phyloP scores from a whole-genome alignment of 2,888 invertebrate genomes.

The Steinernema scapterisci region DNA sequence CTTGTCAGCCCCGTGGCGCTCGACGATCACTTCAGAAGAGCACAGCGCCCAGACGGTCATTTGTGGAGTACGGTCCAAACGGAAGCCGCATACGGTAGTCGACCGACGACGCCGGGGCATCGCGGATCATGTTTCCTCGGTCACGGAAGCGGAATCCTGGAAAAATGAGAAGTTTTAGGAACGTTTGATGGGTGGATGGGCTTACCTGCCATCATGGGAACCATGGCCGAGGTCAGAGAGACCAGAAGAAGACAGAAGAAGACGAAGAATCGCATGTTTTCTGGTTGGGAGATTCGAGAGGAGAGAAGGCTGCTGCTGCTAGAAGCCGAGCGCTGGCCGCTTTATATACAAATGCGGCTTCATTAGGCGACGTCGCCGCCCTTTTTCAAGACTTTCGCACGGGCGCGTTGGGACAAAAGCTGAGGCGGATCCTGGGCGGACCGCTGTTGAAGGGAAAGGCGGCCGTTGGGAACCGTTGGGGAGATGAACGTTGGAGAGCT shows the following conservation, averaged over 20 bases:
- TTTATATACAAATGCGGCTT: slow-evolving; percentile 1
- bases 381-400: neutral
- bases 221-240: neutral
- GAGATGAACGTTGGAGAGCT: too few species aligned
- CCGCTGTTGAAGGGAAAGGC: neutral
- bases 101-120: neutral
- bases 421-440: neutral
- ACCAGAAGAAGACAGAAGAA: neutral
- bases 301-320: neutral
- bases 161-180: neutral
- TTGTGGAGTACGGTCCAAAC: slow-evolving; percentile 1
- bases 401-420: neutral
- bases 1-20: too few species aligned
- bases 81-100: slow-evolving; percentile 24
- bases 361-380: neutral
- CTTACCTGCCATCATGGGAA: slow-evolving; percentile 22
- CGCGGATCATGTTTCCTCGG: neutral
- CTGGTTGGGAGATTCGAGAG: neutral
- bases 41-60: neutral
- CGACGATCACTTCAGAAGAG: neutral
- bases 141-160: slow-evolving; percentile 15
- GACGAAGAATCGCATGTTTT: slow-evolving; percentile 1
- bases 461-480: too few species aligned
- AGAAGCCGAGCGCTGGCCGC: neutral
- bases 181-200: neutral